Evolutionary conservation across 2,113 vertebrate genomes (phyloP).

Genomic region (Mustelus asterias): DNA sequence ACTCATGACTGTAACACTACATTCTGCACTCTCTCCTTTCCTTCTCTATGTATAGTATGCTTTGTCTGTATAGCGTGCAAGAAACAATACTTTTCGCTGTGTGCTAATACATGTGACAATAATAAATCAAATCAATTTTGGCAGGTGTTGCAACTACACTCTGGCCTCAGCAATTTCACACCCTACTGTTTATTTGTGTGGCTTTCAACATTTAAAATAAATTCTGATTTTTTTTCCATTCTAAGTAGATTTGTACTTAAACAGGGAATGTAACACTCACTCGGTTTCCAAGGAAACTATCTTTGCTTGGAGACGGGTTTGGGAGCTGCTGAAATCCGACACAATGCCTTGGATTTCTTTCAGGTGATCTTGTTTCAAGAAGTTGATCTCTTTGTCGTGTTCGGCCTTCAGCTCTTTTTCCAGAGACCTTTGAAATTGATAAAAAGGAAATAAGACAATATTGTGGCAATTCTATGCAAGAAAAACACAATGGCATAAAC

Average conservation of each 20-base stretch:
- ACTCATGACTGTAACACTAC: no score
- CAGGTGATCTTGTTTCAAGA: conserved; percentile 62
- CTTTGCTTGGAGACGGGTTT: conserved; percentile 72
- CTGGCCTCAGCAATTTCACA: neutral
- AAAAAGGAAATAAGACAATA: neutral
- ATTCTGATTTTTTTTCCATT: neutral
- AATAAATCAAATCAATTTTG: no score
- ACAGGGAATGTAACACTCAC: conserved; percentile 49
- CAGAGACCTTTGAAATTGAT: conserved; percentile 46
- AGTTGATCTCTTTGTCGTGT: conserved; percentile 60
- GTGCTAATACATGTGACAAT: no score
- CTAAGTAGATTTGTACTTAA: neutral
- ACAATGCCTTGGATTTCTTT: conserved; percentile 70
- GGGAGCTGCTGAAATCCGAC: conserved; percentile 70
- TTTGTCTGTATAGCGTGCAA: no score
- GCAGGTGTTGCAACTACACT: neutral
- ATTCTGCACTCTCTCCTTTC: no score
- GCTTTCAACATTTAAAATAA: neutral
- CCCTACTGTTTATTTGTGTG: neutral
- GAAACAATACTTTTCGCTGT: no score
- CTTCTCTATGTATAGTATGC: no score
- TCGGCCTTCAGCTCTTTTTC: conserved; percentile 59
- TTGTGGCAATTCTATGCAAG: neutral
- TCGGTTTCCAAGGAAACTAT: conserved; percentile 77
- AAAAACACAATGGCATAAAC: neutral